These are phyloP conservation scores for Martes martes DNA, from an alignment of 2,113 vertebrate species.

Conservation along the genomic window DNA sequence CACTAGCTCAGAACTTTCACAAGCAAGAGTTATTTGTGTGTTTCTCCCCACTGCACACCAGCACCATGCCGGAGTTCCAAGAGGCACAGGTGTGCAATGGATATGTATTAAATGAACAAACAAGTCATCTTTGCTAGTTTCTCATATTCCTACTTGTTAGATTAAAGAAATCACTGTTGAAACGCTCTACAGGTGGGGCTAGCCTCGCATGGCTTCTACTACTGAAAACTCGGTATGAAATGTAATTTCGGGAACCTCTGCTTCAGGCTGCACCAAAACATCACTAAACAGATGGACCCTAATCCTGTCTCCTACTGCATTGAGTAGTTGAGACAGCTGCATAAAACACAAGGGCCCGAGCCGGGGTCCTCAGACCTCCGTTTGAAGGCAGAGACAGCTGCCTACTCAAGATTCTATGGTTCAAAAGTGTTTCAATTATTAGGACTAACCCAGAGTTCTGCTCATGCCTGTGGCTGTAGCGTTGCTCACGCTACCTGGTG, in stretches of 20 bases:
- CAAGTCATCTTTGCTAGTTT: neutral
- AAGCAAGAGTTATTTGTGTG: neutral
- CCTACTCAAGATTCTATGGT: neutral
- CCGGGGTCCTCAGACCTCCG: neutral
- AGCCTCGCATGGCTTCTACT: neutral
- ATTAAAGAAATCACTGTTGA: neutral
- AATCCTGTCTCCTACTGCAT: neutral
- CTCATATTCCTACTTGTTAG: neutral
- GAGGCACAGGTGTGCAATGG: neutral
- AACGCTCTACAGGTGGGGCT: neutral
- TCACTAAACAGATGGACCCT: neutral
- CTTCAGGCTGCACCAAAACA: neutral
- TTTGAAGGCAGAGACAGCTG: neutral
- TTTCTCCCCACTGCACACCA: neutral
- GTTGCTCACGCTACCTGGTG: too few species aligned
- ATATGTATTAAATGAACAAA: neutral
- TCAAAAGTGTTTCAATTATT: neutral
- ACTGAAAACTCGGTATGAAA: neutral
- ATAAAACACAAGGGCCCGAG: neutral
- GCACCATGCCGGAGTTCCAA: neutral
- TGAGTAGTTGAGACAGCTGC: neutral
- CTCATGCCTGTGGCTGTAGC: rapidly evolving
- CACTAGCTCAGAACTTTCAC: neutral
- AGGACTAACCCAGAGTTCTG: neutral
- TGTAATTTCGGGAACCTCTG: neutral